A percentile compares a stretch with the other conserved stretches of the same genome.
Conservation (phyloP, 1,140 invertebrate genomes). For the Cheumatopsyche charites region DNA sequence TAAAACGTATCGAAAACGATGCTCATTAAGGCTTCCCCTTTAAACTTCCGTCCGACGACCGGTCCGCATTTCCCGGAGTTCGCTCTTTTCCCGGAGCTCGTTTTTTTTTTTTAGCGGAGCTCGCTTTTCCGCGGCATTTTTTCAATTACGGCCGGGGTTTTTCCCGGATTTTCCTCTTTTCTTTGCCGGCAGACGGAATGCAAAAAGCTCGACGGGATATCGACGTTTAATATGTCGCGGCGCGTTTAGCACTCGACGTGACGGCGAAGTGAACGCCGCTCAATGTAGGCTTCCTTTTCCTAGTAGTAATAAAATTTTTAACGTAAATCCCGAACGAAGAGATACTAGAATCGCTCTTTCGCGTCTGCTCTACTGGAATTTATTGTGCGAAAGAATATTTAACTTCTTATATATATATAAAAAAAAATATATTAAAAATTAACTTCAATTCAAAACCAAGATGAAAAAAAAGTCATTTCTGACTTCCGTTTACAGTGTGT, state of each 20-base stretch:
- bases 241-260: constrained; percentile 1
- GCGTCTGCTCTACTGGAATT: too few species aligned
- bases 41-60: too few species aligned
- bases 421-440: too few species aligned
- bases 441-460: too few species aligned
- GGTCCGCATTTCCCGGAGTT: too few species aligned
- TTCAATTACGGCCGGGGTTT: background rate
- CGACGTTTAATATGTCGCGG: constrained; percentile 17
- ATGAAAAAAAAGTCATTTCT: background rate
- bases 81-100: too few species aligned
- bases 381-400: too few species aligned
- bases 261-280: constrained; percentile 9
- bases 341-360: too few species aligned
- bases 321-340: constrained; percentile 16
- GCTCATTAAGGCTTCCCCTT: too few species aligned
- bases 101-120: too few species aligned
- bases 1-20: too few species aligned
- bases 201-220: constrained; percentile 13
- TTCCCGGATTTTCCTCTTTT: background rate
- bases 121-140: background rate
- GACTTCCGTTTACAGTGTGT: background rate
- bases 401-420: too few species aligned
- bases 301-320: constrained; percentile 20
- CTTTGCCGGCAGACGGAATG: background rate
- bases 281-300: background rate